phyloP scores from a whole-genome alignment of 2,888 invertebrate genomes.

The Drosophila maculinotata region DNA sequence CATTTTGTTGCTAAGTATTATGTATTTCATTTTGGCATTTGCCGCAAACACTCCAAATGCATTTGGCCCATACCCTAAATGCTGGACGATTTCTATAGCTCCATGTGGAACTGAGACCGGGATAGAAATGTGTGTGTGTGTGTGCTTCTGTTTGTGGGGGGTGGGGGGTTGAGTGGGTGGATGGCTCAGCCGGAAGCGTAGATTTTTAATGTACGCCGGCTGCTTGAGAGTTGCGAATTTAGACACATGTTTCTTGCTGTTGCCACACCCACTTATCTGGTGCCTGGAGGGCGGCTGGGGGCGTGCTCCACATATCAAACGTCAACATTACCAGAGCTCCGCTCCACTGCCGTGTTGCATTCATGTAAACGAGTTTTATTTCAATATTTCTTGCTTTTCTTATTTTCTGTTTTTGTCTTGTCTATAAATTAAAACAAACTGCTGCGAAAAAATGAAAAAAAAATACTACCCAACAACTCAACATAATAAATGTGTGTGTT shows the following conservation, averaged over 20 bases:
- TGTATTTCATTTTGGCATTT: constrained; percentile 77
- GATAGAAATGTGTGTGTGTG: constrained; percentile 1
- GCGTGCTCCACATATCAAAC: constrained; percentile 64
- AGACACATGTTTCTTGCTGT: constrained; percentile 71
- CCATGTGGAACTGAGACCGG: constrained; percentile 33
- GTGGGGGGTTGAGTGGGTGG: not conserved
- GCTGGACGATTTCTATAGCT: constrained; percentile 20
- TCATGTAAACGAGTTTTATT: constrained; percentile 45
- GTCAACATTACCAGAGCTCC: constrained; percentile 44
- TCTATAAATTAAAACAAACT: constrained; percentile 52
- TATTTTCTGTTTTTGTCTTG: constrained; percentile 11
- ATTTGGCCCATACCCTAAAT: constrained; percentile 67
- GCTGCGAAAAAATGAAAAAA: constrained; percentile 1
- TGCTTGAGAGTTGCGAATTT: constrained; percentile 60
- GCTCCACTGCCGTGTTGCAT: constrained; percentile 30
- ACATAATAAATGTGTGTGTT: not conserved
- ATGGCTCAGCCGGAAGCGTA: constrained; percentile 66
- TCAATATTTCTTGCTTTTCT: constrained; percentile 13
- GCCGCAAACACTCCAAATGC: constrained; percentile 80
- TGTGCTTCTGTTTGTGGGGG: too few relatives aligned
- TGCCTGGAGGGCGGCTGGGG: not conserved
- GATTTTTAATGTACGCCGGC: constrained; percentile 70
- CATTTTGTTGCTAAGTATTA: constrained; percentile 72
- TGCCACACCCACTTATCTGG: constrained; percentile 17
- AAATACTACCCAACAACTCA: too few relatives aligned